phyloP scores from a whole-genome alignment of 2,797 vertebrate genomes.

The Poecilia velifera region DNA sequence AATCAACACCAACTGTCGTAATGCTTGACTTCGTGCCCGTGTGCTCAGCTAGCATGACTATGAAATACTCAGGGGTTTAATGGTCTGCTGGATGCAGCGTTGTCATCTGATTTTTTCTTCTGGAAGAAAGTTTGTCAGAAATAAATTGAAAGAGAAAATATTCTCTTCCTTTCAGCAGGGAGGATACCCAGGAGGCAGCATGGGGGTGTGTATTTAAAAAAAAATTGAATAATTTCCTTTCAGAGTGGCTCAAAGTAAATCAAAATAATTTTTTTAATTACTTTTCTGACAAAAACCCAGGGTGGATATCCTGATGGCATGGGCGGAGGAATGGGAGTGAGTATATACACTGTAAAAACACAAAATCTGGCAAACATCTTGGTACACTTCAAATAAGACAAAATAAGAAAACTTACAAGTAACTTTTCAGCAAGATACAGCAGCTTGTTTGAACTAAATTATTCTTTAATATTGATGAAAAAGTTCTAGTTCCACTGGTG shows the following conservation, averaged over 20 bases:
- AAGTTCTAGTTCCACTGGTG: no score
- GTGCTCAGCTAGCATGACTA: background rate
- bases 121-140: background rate
- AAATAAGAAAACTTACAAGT: no score
- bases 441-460: no score
- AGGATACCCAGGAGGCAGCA: background rate
- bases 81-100: background rate
- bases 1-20: background rate
- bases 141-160: background rate
- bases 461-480: no score
- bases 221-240: background rate
- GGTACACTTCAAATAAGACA: no score
- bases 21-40: background rate
- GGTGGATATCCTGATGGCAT: conserved; percentile 50
- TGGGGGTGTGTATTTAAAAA: background rate
- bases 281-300: background rate
- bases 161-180: background rate
- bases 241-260: background rate
- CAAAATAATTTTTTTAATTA: background rate
- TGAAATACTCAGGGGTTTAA: background rate
- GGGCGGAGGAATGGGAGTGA: conserved; percentile 48
- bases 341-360: background rate
- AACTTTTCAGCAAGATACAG: no score
- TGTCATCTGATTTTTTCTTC: no score
- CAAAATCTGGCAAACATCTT: no score